Conservation (phyloP, 2,797 vertebrate genomes). For the Lagocephalus sceleratus region DNA sequence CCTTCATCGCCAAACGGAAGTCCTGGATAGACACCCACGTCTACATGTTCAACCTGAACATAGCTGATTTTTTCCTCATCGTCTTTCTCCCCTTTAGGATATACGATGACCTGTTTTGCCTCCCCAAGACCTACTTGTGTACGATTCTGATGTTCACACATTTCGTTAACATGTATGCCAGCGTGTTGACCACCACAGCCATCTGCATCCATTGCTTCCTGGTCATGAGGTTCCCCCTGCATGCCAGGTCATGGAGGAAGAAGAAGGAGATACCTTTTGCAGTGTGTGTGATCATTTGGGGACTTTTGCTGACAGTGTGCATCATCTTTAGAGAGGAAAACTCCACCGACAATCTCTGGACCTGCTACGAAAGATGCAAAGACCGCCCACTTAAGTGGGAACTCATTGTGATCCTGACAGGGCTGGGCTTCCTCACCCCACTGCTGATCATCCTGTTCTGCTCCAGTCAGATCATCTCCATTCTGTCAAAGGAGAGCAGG, state of each 20-base stretch:
- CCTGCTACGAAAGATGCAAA: slow-evolving; percentile 53
- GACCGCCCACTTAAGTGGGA: accelerated
- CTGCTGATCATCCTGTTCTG: slow-evolving; percentile 55
- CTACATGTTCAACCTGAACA: slow-evolving; percentile 71
- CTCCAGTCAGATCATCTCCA: slow-evolving; percentile 54
- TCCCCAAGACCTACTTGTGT: slow-evolving; percentile 21
- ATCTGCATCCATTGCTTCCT: slow-evolving; percentile 73
- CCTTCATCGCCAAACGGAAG: slow-evolving; percentile 42
- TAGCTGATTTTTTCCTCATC: slow-evolving; percentile 70
- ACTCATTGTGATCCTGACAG: slow-evolving; percentile 26
- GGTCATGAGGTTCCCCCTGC: slow-evolving; percentile 62
- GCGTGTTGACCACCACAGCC: slow-evolving; percentile 66
- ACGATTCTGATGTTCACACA: slow-evolving; percentile 59
- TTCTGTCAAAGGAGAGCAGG: slow-evolving; percentile 38
- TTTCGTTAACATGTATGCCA: slow-evolving; percentile 75
- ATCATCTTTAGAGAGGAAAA: background rate
- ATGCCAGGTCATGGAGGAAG: slow-evolving; percentile 26
- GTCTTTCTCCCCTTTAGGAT: slow-evolving; percentile 77
- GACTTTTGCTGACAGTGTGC: slow-evolving; percentile 3
- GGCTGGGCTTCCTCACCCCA: slow-evolving; percentile 58
- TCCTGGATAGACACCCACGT: slow-evolving; percentile 70
- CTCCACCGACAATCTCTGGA: background rate
- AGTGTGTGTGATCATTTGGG: slow-evolving; percentile 65
- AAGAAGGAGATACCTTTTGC: slow-evolving; percentile 48
- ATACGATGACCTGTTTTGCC: slow-evolving; percentile 38